A percentile compares a stretch with the other conserved stretches of the same genome.
phyloP scores from a whole-genome alignment of 2,113 vertebrate genomes.

The Regulus satrapa region DNA sequence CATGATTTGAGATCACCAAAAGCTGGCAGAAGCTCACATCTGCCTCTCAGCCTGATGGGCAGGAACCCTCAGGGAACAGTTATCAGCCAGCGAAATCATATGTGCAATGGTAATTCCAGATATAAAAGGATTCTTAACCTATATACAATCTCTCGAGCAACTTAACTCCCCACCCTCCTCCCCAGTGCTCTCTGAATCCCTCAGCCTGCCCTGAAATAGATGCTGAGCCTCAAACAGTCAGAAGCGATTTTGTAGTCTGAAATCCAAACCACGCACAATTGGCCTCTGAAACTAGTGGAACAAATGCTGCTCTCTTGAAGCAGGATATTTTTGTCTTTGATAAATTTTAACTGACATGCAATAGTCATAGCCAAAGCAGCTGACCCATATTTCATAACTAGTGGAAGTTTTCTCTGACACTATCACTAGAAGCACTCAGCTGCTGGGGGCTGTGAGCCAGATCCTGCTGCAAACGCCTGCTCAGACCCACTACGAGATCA shows the following conservation, averaged over 20 bases:
- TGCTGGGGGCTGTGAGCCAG: neutral
- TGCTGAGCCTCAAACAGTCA: constrained; percentile 29
- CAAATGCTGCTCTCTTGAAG: constrained; percentile 43
- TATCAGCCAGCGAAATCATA: neutral
- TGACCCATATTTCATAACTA: constrained; percentile 56
- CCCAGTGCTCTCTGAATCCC: neutral
- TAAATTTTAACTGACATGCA: constrained; percentile 58
- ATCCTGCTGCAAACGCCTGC: neutral
- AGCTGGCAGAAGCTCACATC: neutral
- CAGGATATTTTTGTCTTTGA: constrained; percentile 64
- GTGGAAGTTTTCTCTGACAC: neutral
- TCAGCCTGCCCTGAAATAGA: constrained; percentile 25
- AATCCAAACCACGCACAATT: neutral
- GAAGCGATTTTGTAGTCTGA: constrained; percentile 12
- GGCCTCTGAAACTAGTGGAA: constrained; percentile 51
- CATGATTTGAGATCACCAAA: neutral
- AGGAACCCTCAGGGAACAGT: neutral
- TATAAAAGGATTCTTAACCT: neutral
- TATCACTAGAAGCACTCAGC: neutral
- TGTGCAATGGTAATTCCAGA: neutral
- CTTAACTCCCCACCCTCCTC: neutral
- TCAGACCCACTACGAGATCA: neutral
- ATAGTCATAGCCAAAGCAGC: constrained; percentile 41
- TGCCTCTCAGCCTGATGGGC: neutral
- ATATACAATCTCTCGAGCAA: neutral